These are phyloP conservation scores for Reinhardtius hippoglossoides DNA, from an alignment of 2,113 vertebrate genomes.

Conservation along the genomic window DNA sequence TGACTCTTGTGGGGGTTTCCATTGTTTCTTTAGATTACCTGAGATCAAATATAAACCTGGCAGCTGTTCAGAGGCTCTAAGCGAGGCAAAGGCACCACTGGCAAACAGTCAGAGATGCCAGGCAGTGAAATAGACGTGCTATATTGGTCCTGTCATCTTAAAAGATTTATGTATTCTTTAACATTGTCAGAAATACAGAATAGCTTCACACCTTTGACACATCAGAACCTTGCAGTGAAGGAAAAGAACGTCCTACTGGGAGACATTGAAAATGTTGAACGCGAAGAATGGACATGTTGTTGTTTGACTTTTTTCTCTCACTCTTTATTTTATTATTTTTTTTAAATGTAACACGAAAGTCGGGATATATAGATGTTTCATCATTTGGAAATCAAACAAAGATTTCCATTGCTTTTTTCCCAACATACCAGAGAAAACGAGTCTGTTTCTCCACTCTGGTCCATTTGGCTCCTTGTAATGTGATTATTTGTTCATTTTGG, in stretches of 20 bases:
- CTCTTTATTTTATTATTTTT: no score
- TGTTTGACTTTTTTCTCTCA: background rate
- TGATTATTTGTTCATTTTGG: conserved; percentile 7
- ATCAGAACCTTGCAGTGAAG: background rate
- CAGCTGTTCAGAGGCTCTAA: conserved; percentile 28
- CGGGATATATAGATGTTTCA: no score
- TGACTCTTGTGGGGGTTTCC: conserved; percentile 2
- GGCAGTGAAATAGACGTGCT: conserved; percentile 6
- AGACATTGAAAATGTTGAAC: background rate
- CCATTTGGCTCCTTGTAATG: conserved; percentile 1
- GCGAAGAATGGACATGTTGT: background rate
- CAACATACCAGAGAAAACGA: background rate
- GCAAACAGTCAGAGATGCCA: conserved; percentile 13
- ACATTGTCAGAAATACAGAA: conserved; percentile 3
- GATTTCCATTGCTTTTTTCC: background rate
- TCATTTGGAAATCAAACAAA: background rate
- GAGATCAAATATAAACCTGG: conserved; percentile 42
- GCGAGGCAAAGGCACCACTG: conserved; percentile 2
- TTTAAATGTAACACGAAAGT: no score
- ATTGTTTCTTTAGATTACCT: conserved; percentile 30
- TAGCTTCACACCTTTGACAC: conserved; percentile 1
- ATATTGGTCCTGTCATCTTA: conserved; percentile 4
- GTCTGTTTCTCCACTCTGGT: background rate
- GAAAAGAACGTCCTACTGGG: background rate
- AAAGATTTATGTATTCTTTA: conserved; percentile 33